Evolutionary conservation across 2,888 invertebrate genomes (phyloP), one percentile per base, ranked within the genome.

Genomic region (Acanthopleura granulata): DNA sequence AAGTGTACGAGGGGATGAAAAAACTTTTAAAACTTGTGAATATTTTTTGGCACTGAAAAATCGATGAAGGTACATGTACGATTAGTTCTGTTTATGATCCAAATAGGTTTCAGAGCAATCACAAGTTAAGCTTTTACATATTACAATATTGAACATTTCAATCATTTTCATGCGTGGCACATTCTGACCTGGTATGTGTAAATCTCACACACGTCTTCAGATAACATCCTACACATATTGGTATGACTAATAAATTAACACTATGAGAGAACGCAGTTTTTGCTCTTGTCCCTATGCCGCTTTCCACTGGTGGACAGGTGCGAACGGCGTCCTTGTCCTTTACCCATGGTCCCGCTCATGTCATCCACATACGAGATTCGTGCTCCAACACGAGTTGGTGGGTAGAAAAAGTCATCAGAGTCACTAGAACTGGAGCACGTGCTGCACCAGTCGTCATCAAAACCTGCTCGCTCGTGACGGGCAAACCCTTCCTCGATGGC

Each of bases 281-380:
- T 66, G 66, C 29, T 66, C 25, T 66, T 66, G 14, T 66, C 66
- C 29, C 66, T 9, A 25, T 66, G 66, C 16, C 66, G 66, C 25
- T 66, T 66, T 1, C 66, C 66, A 3, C 29, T 22, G 16, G 22
- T 1, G 18, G 57, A 57, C 22, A 27, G 25, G 16, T 27, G 22
- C 6, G 66, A 66, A 12, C 25, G 1, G 22, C 22, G 29, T 1
- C 66, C 29, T 6, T 6, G 16, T 9, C 66, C 29, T 25, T 27
- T 66, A 57, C 57, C 57, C 6, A n/a, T n/a, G 25, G 66, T 16
- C 25, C 27, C 40, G 16, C 85, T 85, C 80, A 84, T 97, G 90
- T 96, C 97, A 83, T 97, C 97, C 81, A 97, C 97, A 91, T 97
- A 97, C 15, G 96, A 96, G 85, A 97, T 96, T 82, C 97, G 92